Evolutionary conservation across 2,113 vertebrate genomes (phyloP).

Genomic region (Phaethornis superciliosus): DNA sequence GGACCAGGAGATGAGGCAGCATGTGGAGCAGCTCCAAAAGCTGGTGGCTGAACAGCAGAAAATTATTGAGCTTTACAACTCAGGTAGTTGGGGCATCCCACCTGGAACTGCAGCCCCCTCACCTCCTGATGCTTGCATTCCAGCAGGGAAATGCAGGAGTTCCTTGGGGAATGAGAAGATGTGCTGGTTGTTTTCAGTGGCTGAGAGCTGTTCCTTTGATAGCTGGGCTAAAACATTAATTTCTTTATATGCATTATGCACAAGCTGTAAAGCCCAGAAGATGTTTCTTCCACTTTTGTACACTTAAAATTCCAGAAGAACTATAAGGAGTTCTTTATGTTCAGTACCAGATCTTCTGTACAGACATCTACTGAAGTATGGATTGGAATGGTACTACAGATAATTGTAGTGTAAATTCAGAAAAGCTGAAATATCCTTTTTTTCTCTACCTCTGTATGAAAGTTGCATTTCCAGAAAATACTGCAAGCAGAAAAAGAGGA

Average conservation of each 20-base stretch:
- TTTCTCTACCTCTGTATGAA: not conserved
- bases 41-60: slow-evolving; percentile 72
- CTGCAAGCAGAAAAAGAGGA: not conserved
- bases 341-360: not conserved
- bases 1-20: slow-evolving; percentile 47
- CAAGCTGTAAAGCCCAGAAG: not conserved
- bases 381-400: not conserved
- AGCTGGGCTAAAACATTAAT: not conserved
- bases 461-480: not conserved
- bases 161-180: not conserved
- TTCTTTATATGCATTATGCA: not conserved
- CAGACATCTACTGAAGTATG: not conserved
- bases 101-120: not conserved
- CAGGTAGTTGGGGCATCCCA: slow-evolving; percentile 44
- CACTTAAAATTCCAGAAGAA: not conserved
- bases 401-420: not conserved
- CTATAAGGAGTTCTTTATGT: not conserved
- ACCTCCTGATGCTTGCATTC: not conserved
- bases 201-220: not conserved
- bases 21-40: slow-evolving; percentile 67
- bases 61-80: slow-evolving; percentile 56
- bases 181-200: not conserved
- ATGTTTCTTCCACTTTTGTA: not conserved
- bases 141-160: not conserved
- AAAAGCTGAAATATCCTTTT: not conserved